Base-by-base conservation (phyloP, 2,113 vertebrate genomes). In the Pseudolaguvia tuberculata region DNA sequence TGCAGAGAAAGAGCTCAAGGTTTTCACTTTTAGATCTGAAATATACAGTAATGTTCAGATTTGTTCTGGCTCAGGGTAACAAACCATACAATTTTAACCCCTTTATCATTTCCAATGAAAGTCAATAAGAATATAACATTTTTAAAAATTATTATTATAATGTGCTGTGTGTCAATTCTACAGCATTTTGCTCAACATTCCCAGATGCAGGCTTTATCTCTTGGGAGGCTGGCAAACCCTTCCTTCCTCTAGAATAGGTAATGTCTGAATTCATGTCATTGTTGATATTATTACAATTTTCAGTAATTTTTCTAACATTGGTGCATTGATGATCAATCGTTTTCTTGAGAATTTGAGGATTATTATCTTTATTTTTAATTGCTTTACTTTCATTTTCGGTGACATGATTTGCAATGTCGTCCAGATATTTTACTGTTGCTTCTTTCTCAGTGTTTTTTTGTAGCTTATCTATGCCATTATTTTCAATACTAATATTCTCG, bases 121-220 rank as follows among this genome's bases (percentile, higher is more conserved):
- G 48, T 25, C 9, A n/a, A 23, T 56, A 17, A 47, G 23, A 56
- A 51, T 21, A 5, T 67, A 23, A 42, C 20, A 45, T 25, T 13
- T 23, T 9, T 29, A 18, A 5, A 17, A n/a, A 27, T 27, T 42
- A 8, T 42, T 42, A 45, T 72, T 83, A 84, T 35, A 84, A 73
- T 39, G 67, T 72, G 31, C 76, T 85, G 23, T 84, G 84, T 58
- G 53, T 75, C 69, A 83, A 51, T 55, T 73, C 69, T 13, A 29
- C 58, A 45, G 70, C 48, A 29, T 48, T 76, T 57, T 68, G 58
- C 42, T 78, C n/a, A 17, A 29, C 18, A 25, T 57, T 29, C 10
- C 18, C 31, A 45, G 39, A 17, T 42, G 57, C 48, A 42, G 75
- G 31, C 25, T 57, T 55, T 61, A 51, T 23, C 39, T 35, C 29